A percentile compares a stretch with the other conserved stretches of the same genome.
Conservation (phyloP, 2,113 vertebrate genomes). For the Coracopsis vasa region DNA sequence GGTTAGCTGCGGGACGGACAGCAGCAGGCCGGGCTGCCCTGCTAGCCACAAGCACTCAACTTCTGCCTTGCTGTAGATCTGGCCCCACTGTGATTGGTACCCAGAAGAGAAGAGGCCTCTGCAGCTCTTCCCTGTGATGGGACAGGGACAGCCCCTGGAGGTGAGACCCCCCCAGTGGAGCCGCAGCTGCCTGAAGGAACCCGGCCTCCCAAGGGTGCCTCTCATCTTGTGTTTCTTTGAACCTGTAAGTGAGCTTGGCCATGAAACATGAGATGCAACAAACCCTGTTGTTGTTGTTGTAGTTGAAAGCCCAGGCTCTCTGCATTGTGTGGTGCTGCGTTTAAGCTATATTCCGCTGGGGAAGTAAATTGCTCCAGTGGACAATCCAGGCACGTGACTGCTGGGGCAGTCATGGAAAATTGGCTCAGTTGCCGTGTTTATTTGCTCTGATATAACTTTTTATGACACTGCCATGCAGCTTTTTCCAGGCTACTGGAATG, state of each 20-base stretch:
- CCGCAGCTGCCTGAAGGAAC: background rate
- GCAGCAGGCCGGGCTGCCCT: background rate
- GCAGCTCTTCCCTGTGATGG: background rate
- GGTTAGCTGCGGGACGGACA: background rate
- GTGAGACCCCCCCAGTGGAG: background rate
- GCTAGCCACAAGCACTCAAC: background rate
- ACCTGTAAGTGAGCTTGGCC: background rate
- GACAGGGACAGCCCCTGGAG: background rate
- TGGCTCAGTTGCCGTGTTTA: background rate
- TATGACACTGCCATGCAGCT: background rate
- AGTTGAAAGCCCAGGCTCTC: background rate
- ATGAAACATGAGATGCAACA: rapidly evolving
- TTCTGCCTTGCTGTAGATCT: background rate
- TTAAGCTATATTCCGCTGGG: background rate
- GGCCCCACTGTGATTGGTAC: background rate
- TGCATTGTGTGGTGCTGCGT: background rate
- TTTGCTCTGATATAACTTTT: conserved; percentile 40
- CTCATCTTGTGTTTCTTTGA: background rate
- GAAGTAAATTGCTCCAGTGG: background rate
- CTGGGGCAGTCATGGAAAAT: conserved; percentile 38
- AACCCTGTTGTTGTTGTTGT: background rate
- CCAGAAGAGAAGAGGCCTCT: background rate
- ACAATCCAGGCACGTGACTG: background rate
- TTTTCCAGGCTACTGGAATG: conserved; percentile 42
- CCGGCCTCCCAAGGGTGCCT: background rate